These are phyloP conservation scores for Prostheceraeus crozeri DNA, from an alignment of 2,888 invertebrate genomes.

Conservation along the genomic window DNA sequence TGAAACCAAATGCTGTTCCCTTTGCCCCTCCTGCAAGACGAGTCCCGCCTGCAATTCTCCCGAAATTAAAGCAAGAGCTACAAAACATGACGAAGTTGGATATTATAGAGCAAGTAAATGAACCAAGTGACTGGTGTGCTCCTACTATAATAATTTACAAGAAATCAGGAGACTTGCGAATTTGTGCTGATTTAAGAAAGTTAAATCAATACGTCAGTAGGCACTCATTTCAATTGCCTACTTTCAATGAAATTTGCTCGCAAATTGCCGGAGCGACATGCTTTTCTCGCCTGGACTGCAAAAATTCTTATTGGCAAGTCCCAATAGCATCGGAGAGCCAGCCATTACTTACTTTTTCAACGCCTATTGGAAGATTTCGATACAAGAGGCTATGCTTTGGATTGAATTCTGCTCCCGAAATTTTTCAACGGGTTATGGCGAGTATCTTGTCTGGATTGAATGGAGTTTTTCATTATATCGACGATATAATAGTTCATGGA, in stretches of 20 bases:
- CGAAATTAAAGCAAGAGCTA: constrained; percentile 23
- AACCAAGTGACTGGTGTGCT: constrained; percentile 35
- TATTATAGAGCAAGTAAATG: constrained; percentile 31
- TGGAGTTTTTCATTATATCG: constrained; percentile 8
- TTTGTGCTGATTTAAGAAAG: constrained; percentile 27
- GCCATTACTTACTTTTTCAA: constrained; percentile 27
- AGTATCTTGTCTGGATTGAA: constrained; percentile 8
- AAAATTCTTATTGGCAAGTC: constrained; percentile 30
- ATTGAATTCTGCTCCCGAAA: constrained; percentile 15
- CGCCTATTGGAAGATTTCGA: constrained; percentile 18
- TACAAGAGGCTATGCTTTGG: constrained; percentile 24
- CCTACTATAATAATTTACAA: constrained; percentile 7
- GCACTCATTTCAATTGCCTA: constrained; percentile 26
- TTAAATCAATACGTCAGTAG: constrained; percentile 25
- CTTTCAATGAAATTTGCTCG: constrained; percentile 20
- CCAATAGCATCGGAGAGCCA: constrained; percentile 16
- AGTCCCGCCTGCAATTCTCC: constrained; percentile 19
- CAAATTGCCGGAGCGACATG: constrained; percentile 5
- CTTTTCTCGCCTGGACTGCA: constrained; percentile 21
- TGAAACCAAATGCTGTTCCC: background rate
- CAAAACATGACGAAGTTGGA: constrained; percentile 25
- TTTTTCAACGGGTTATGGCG: constrained; percentile 14
- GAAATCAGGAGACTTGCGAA: constrained; percentile 30
- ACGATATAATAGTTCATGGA: constrained; percentile 11
- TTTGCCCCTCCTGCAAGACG: background rate